Base-by-base conservation (phyloP, 2,888 invertebrate species). In the Drosophila lacicola region DNA sequence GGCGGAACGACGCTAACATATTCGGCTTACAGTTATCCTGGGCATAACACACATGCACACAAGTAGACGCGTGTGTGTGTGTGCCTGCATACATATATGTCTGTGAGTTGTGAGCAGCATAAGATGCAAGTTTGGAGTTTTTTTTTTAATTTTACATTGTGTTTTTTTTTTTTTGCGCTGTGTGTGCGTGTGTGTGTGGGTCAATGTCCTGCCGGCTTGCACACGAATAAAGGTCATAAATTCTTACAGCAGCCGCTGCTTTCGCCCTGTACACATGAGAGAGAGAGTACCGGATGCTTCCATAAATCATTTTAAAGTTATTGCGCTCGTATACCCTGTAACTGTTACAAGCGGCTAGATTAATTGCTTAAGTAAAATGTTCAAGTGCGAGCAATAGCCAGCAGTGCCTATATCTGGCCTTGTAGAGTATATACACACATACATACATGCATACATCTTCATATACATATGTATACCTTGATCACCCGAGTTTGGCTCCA, bases 1-100 rank as follows among this genome's bases (percentile, higher is more conserved):
- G 2, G 9, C 47, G 34, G 11, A 56, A 42, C 51, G 42, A 58
- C 58, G 55, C 58, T 14, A 42, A 56, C 57, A 54, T 71, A 60
- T 61, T 56, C 25, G 33, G 50, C 17, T 60, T 64, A 54, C 71
- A 56, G 56, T 57, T 72, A 60, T 70, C n/a, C 56, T 63, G 47
- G 47, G 17, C 39, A 46, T 29, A 19, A 37, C 36, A 39, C 34
- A 50, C 13, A 42, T 33, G 19, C 33, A 19, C 21, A 13, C 36
- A 36, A 11, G 13, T 47, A 36, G 19, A 17, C 17, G 14, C 21
- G 2, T 33, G 19, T 50, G 10, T 46, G 19, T 33, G 9, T 57
- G 29, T 45, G 17, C 17, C 17, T 17, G 17, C 17, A 17, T 50
- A 25, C 49, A 11, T 5, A 42, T 14, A 21, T 34, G 14, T 10